These are phyloP conservation scores for Grapholita molesta DNA, from an alignment of 1,140 invertebrate genomes.

Conservation along the genomic window DNA sequence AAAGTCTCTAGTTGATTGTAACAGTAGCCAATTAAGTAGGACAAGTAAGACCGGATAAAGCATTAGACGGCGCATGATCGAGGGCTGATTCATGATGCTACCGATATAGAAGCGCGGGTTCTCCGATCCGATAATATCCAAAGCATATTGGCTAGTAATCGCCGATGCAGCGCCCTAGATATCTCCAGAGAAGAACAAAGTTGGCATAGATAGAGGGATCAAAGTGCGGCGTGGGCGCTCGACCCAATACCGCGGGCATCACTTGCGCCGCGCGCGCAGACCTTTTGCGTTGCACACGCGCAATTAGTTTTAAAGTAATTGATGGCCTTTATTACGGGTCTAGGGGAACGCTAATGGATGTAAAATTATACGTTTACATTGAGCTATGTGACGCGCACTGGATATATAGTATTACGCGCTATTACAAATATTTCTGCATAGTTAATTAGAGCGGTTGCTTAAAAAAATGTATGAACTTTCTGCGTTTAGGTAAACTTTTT, in stretches of 20 bases:
- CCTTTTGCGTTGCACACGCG: conserved; percentile 49
- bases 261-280: conserved; percentile 41
- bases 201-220: conserved; percentile 75
- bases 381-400: background rate
- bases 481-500: background rate
- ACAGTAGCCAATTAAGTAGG: background rate
- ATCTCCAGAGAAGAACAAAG: conserved; percentile 67
- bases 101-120: conserved; percentile 27
- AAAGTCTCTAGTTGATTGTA: background rate
- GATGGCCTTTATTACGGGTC: conserved; percentile 36
- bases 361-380: conserved; percentile 1
- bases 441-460: background rate
- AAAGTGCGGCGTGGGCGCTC: conserved; percentile 73
- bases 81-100: conserved; percentile 10
- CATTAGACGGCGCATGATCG: conserved; percentile 1
- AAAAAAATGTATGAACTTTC: background rate
- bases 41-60: background rate
- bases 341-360: conserved; percentile 5
- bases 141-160: conserved; percentile 34
- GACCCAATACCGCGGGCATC: conserved; percentile 69
- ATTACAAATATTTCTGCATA: background rate
- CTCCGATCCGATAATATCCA: conserved; percentile 45
- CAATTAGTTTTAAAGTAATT: conserved; percentile 43
- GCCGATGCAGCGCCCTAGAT: conserved; percentile 59
- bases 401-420: background rate